Conservation (phyloP, 2,888 invertebrate genomes). For the Euzophera pinguis region DNA sequence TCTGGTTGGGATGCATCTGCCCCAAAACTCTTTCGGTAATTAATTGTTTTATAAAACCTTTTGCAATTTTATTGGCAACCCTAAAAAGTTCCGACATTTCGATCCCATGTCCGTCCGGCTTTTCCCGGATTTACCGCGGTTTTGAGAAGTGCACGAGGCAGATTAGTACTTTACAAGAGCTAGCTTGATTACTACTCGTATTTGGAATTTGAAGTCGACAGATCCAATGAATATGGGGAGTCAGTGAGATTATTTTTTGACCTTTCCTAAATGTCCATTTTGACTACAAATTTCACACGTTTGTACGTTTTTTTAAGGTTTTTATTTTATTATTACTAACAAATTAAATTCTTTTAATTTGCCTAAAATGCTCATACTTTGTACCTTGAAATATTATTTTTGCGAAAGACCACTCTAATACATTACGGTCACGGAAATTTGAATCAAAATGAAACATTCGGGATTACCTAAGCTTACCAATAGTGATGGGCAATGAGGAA, state of each 20-base stretch:
- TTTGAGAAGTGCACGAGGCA: neutral
- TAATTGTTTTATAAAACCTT: neutral
- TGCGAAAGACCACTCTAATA: conserved; percentile 1
- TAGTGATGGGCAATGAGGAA: too few relatives aligned
- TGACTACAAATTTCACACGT: too few relatives aligned
- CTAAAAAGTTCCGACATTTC: conserved; percentile 1
- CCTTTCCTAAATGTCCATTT: too few relatives aligned
- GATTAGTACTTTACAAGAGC: neutral
- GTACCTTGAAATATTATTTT: neutral
- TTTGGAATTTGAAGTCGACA: too few relatives aligned
- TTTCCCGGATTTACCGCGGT: neutral
- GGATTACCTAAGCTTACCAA: neutral
- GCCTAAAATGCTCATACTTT: neutral
- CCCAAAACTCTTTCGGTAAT: neutral
- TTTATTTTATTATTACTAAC: too few relatives aligned
- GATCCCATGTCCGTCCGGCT: neutral
- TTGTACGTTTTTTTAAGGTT: too few relatives aligned
- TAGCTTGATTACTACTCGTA: too few relatives aligned
- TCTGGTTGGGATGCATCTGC: too few relatives aligned
- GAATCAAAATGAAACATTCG: neutral
- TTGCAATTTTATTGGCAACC: neutral
- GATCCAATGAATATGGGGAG: too few relatives aligned
- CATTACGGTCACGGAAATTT: neutral
- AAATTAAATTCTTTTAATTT: neutral
- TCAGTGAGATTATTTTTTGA: too few relatives aligned